Evolutionary conservation across 2,888 invertebrate species (phyloP).

Genomic region (Microctonus aethiopoides): DNA sequence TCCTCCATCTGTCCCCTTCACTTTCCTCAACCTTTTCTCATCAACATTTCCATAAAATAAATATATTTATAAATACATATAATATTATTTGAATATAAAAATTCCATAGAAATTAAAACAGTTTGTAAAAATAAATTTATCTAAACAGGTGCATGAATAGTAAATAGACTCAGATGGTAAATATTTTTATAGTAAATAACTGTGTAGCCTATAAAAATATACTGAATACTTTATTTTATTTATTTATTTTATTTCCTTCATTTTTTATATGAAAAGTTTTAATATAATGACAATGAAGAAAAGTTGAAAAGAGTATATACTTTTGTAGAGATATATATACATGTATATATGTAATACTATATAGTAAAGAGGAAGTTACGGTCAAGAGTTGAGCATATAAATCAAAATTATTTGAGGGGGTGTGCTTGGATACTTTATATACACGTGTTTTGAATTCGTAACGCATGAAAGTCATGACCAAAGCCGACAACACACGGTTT

Average conservation of each 20-base stretch:
- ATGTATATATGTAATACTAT: not conserved
- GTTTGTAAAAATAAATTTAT: conserved; percentile 3
- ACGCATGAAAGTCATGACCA: conserved; percentile 9
- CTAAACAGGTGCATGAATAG: conserved; percentile 24
- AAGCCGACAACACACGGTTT: not conserved
- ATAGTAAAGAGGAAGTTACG: conserved; percentile 3
- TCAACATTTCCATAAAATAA: no score
- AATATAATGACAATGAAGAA: conserved; percentile 6
- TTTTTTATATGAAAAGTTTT: not conserved
- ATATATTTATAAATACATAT: no score
- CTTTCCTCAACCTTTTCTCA: not conserved
- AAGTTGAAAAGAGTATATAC: no score
- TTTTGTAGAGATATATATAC: no score
- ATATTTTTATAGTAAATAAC: conserved; percentile 9
- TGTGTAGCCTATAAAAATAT: not conserved
- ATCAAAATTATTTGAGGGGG: conserved; percentile 1
- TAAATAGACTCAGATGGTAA: conserved; percentile 20
- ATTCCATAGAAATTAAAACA: not conserved
- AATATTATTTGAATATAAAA: not conserved
- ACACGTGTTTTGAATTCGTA: conserved; percentile 24
- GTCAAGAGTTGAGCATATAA: conserved; percentile 3
- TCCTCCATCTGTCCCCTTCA: no score
- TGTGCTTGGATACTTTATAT: conserved; percentile 2
- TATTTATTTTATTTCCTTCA: not conserved
- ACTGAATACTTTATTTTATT: not conserved